A percentile compares a stretch with the other conserved stretches of the same genome.
phyloP scores from a whole-genome alignment of 2,113 vertebrate genomes.

The Hypanus sabinus region DNA sequence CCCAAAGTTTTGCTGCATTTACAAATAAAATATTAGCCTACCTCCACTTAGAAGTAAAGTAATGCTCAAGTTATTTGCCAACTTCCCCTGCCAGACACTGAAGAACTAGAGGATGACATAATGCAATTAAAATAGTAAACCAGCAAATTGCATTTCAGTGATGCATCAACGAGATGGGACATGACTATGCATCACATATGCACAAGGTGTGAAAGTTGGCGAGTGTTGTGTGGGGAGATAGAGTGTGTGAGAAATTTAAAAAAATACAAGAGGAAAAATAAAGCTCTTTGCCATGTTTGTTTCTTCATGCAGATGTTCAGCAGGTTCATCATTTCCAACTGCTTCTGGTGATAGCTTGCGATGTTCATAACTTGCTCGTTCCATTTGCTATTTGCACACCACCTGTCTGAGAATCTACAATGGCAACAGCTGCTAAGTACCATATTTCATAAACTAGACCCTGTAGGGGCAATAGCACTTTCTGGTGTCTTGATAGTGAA shows the following conservation, averaged over 20 bases:
- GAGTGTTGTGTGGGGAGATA: not conserved
- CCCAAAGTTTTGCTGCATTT: not conserved
- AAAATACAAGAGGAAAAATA: not conserved
- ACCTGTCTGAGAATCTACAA: not conserved
- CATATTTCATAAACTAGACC: not conserved
- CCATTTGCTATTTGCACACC: not conserved
- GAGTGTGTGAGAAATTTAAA: not conserved
- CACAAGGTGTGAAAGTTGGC: constrained; percentile 1
- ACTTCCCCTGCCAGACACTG: not conserved
- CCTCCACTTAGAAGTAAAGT: not conserved
- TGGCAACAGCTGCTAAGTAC: constrained; percentile 17
- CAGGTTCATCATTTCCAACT: constrained; percentile 6
- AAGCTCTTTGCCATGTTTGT: not conserved
- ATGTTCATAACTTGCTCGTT: not conserved
- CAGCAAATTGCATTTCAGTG: not conserved
- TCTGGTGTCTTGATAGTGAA: constrained; percentile 29
- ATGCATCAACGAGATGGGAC: not conserved
- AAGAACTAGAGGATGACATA: not conserved
- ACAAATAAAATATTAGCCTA: not conserved
- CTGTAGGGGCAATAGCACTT: constrained; percentile 21
- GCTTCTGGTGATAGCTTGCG: not conserved
- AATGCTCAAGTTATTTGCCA: not conserved
- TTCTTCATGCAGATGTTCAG: not conserved
- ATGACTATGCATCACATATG: not conserved
- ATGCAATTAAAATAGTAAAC: constrained; percentile 22